A percentile compares a stretch with the other conserved stretches of the same genome.
phyloP scores from a whole-genome alignment of 2,113 vertebrate genomes.

The Gavia stellata region DNA sequence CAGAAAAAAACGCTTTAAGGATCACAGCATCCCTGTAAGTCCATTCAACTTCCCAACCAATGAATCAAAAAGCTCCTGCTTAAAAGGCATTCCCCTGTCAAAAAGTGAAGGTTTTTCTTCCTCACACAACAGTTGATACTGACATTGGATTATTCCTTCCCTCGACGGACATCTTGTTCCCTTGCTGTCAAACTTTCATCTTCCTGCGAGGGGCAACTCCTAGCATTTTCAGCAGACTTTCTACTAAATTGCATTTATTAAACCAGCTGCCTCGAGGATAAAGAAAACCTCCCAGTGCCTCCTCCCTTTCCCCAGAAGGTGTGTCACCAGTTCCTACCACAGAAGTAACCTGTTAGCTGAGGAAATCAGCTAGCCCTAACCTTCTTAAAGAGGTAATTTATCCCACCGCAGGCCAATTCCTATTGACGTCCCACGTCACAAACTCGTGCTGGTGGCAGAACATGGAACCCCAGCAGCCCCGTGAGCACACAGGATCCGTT shows the following conservation, averaged over 20 bases:
- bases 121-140: background rate
- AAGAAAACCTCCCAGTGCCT: background rate
- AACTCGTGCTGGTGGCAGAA: background rate
- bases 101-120: background rate
- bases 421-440: rapidly evolving
- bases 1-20: background rate
- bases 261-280: background rate
- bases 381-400: background rate
- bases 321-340: background rate
- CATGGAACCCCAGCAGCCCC: background rate
- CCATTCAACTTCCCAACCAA: background rate
- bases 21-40: background rate
- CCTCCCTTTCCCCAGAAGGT: background rate
- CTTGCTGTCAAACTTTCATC: background rate
- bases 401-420: background rate
- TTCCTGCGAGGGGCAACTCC: background rate
- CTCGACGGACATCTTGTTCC: background rate
- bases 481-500: background rate
- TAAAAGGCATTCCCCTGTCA: background rate
- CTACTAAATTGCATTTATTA: background rate
- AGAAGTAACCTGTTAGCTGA: background rate
- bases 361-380: background rate
- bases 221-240: background rate
- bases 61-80: background rate
- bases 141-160: background rate